phyloP scores from a whole-genome alignment of 1,140 invertebrate genomes.

The Drosophila pruinosa region DNA sequence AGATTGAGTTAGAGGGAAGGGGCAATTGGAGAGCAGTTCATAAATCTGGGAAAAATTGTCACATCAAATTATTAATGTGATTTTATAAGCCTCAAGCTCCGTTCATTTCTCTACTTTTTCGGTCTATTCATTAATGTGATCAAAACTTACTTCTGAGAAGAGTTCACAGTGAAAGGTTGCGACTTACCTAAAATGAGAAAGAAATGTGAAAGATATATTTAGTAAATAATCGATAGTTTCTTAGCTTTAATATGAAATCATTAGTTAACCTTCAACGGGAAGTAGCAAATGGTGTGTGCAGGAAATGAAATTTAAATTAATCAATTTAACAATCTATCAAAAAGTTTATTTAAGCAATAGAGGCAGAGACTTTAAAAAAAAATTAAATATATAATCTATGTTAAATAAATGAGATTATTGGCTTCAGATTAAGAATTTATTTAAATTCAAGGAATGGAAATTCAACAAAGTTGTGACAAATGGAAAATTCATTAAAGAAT shows the following conservation, averaged over 20 bases:
- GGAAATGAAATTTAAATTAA: conserved; percentile 9
- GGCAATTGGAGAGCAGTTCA: background rate
- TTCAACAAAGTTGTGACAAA: background rate
- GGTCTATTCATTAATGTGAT: conserved; percentile 8
- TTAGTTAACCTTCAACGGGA: conserved; percentile 31
- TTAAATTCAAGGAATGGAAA: no score
- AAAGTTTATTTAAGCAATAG: background rate
- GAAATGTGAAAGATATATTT: conserved; percentile 37
- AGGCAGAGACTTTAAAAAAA: no score
- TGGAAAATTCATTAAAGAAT: background rate
- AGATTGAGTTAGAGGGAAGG: background rate
- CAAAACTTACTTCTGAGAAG: conserved; percentile 15
- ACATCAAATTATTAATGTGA: conserved; percentile 30
- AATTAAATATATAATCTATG: no score
- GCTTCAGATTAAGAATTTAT: background rate
- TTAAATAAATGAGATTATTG: no score
- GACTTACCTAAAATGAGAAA: conserved; percentile 71
- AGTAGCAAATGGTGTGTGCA: background rate
- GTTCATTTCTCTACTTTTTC: background rate
- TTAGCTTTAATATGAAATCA: conserved; percentile 11
- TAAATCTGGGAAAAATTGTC: conserved; percentile 41
- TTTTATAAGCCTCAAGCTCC: conserved; percentile 8
- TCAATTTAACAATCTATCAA: conserved; percentile 8
- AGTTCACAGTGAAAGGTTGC: conserved; percentile 31
- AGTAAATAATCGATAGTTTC: conserved; percentile 26